Base-by-base conservation (phyloP, 1,140 invertebrate species). In the Achroia grisella region DNA sequence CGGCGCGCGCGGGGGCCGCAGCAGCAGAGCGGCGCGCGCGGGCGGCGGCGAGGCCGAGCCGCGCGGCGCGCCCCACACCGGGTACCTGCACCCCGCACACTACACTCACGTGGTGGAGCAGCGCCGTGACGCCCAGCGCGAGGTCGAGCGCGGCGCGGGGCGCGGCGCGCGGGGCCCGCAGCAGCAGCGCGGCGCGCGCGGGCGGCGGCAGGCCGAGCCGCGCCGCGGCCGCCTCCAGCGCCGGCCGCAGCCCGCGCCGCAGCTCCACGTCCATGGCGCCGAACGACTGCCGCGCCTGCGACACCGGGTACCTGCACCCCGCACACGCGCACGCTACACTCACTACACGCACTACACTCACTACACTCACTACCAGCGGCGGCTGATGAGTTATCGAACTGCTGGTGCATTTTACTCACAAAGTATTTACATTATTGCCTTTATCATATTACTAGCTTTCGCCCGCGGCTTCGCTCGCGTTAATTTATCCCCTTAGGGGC, bases 261-360 rank as follows among this genome's bases (percentile, higher is more conserved):
- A 97, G 82, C 29, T 89, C 89, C 36, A 97, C 86, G 83, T 98
- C 96, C 97, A 98, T 98, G 6, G 94, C 89, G 11, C 87, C 77
- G 82, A 91, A 98, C 37, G 91, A 90, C 73, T 98, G 97, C 8
- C 90, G 91, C 35, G 95, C 95, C 77, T 98, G 94, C 37, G 88
- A 89, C 35, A 98, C 69, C 1, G 97, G 97, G 54, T 98, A 87
- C 2, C 92, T 93, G 35, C 17, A 6, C 6, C 17, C 17, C 2
- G 17, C 17, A 23, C 17, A 6, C 17, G 17, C 17, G 2, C 2
- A 2, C 17, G 6, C 2, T 6, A 2, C 17, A 23, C 17, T 3
- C 17, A 23, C 6, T 23, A n/a, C 17, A 3, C 6, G 6, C 17
- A 3, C 17, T 3, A 3, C 17, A 23, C 2, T 6, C 17, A 3